phyloP scores from a whole-genome alignment of 2,888 invertebrate species.

The Troilus luridus region DNA sequence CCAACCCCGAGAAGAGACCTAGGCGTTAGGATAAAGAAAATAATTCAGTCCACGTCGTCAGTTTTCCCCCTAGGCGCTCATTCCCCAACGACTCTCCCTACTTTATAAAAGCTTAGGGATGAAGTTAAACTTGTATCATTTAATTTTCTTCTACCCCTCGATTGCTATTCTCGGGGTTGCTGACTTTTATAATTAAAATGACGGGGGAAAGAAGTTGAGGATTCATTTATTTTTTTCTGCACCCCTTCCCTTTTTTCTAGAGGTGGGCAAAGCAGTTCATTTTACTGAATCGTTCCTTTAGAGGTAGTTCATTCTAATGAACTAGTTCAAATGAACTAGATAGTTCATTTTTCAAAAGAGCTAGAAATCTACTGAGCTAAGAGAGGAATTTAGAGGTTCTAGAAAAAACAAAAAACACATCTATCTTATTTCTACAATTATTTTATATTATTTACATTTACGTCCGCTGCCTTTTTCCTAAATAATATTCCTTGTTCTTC shows the following conservation, averaged over 20 bases:
- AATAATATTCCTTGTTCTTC: no score
- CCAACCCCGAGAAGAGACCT: neutral
- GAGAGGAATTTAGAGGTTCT: no score
- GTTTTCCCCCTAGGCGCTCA: neutral
- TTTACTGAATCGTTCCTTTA: no score
- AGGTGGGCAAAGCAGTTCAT: no score
- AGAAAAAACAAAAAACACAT: no score
- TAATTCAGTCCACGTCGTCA: constrained; percentile 24
- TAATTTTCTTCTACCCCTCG: constrained; percentile 18
- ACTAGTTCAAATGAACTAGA: no score
- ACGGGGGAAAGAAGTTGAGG: neutral
- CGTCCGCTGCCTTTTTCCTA: no score
- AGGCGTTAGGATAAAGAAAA: neutral
- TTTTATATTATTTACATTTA: no score
- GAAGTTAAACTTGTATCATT: constrained; percentile 31
- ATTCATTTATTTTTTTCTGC: neutral
- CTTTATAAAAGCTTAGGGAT: constrained; percentile 22
- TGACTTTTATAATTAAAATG: neutral
- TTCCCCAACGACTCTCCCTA: neutral
- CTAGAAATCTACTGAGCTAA: no score
- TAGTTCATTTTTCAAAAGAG: no score
- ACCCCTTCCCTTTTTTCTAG: neutral
- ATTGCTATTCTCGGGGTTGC: neutral
- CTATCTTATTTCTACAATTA: no score
- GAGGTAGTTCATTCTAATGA: no score